Evolutionary conservation across 2,797 vertebrate genomes (phyloP), one percentile per base, ranked within the genome.

Genomic region (Peromyscus nudipes): DNA sequence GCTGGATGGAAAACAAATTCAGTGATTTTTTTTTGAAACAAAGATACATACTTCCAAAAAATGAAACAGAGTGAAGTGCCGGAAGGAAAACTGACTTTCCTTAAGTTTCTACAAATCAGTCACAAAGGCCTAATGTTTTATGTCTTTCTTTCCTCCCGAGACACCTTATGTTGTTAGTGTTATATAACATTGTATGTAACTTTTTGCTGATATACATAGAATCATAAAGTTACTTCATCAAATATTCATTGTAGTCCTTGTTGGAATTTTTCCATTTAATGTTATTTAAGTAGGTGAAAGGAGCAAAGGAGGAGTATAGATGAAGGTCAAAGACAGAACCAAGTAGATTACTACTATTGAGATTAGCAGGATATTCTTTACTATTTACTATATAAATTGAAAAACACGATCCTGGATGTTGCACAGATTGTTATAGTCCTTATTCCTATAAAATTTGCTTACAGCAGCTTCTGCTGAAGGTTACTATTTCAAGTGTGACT

Each of bases 1-100:
- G 98, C 91, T 98, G 98, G 98, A 98, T 98, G 95, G 97, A 96
- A 97, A 98, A 73, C 96, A 97, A 98, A 98, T 97, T 98, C 95
- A 97, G 84, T 69, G 75, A 16, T 19, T 52, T 52, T 49, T 88
- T 40, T 97, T 43, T 43, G 1, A 95, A 99, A 98, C 97, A 98
- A 98, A 98, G 91, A 92, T 96, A 60, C 97, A 89, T 96, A 92
- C 83, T 97, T 17, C 86, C 95, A 34, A 11, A 55, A 31, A 49
- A 1, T 5, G 25, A 52, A 60, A 82, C 29, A 11, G 3, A n/a
- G 7, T 49, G 6, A 23, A 12, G 25, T 0, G 6, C 31, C 77
- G 13, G 10, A 34, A 37, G 4, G 2, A 43, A n/a, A 79, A 2
- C 0, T 69, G 57, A 4, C 10, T 87, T 73, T 9, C 40, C 73